Conservation (phyloP, 2,888 invertebrate species). For the Drosophila greeni region DNA sequence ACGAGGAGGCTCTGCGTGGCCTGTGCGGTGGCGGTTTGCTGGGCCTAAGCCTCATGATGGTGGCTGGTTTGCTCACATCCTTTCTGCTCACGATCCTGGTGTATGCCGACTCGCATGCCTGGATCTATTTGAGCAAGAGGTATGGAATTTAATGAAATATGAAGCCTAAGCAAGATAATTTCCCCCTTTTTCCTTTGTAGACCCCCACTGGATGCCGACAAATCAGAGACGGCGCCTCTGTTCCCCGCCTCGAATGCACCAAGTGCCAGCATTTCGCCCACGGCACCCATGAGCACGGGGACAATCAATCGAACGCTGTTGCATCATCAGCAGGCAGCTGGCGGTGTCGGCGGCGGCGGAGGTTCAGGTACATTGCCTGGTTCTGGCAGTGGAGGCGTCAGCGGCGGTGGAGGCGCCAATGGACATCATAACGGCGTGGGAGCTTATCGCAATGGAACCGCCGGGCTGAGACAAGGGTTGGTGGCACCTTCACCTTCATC, state of each 20-base stretch:
- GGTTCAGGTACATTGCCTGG: constrained; percentile 64
- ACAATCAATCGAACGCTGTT: constrained; percentile 79
- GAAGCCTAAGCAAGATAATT: too few relatives aligned
- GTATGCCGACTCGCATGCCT: constrained; percentile 96
- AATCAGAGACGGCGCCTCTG: constrained; percentile 79
- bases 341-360: constrained; percentile 48
- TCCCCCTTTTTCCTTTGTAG: too few relatives aligned
- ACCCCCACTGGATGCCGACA: constrained; percentile 76
- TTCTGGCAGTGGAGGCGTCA: constrained; percentile 65
- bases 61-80: constrained; percentile 92
- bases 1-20: constrained; percentile 87
- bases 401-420: constrained; percentile 59
- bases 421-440: constrained; percentile 66
- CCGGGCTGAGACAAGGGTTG: constrained; percentile 79
- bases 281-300: constrained; percentile 75
- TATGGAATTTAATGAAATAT: too few relatives aligned
- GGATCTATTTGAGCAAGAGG: constrained; percentile 96
- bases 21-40: constrained; percentile 90
- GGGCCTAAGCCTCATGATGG: constrained; percentile 90
- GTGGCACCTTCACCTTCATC: constrained; percentile 71
- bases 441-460: constrained; percentile 75
- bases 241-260: constrained; percentile 77
- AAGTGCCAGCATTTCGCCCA: constrained; percentile 77
- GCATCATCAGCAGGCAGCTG: constrained; percentile 77
- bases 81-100: constrained; percentile 94